Evolutionary conservation across 2,888 invertebrate species (phyloP), one percentile per base, ranked within the genome.

Genomic region (Acanthosepion pharaonis): DNA sequence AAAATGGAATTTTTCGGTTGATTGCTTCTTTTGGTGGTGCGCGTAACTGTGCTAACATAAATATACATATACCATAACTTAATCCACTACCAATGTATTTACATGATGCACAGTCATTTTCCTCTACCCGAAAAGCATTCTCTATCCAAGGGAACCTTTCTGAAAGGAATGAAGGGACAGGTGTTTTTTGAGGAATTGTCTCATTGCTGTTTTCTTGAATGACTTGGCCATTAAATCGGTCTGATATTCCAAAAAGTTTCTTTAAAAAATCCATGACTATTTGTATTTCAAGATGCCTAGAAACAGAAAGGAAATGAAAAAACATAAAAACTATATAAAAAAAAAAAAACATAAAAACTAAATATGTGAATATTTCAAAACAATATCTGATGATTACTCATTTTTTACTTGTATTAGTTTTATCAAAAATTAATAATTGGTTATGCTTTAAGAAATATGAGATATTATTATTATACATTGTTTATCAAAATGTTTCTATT

Each of bases 91-190:
- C 94, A 53, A 94, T 94, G 53, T 55, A 94, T 94, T 94, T 94
- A 53, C 94, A 94, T 8, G 94, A 94, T 53, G 59, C 33, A 9
- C 94, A 94, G 53, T 94, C 94, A 55, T 51, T 53, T 42, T 94
- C 55, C 18, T 53, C 28, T n/a, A 94, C 8, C 55, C 42, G n/a
- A 42, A 94, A 94, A n/a, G 94, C 94, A 55, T 94, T 94, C 55
- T 53, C 94, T 42, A 94, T 8, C 94, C 94, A 94, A 33, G 94
- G 94, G 28, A 53, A 94, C 53, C 20, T 94, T 94, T 94, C 59
- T 8, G 59, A 5, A 53, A 94, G 92, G 25, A 92, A 92, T 23
- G 49, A 23, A 92, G 92, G 92, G 9, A 92, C 42, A 28, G 48
- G 49, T 42, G 92, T 48, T 25, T 48, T 48, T 42, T 48, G 15